Evolutionary conservation across 2,888 invertebrate species (phyloP).

Genomic region (Tachina fera): DNA sequence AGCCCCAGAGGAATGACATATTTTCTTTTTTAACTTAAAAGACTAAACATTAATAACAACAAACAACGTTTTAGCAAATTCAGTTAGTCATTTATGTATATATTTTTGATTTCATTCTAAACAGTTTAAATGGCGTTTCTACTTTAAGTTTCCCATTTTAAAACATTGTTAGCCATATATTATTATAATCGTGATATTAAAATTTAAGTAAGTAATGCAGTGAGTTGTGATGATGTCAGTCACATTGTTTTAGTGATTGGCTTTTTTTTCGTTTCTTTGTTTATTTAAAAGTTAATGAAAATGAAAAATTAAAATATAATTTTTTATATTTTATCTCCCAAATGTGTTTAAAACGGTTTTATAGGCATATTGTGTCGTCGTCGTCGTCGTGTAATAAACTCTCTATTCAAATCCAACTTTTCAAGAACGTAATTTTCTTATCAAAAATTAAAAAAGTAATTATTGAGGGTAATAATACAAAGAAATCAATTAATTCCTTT

Average conservation of each 20-base stretch:
- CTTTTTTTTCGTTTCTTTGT: conserved; percentile 22
- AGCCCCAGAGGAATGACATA: too few species aligned
- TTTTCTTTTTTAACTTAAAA: too few species aligned
- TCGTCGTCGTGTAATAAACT: not conserved
- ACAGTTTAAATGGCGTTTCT: not conserved
- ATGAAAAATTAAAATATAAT: conserved; percentile 8
- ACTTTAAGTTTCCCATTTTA: not conserved
- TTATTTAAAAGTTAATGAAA: conserved; percentile 1
- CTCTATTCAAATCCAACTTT: conserved; percentile 24
- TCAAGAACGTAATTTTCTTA: conserved; percentile 54
- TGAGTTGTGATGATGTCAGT: conserved; percentile 35
- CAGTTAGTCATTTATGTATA: too few species aligned
- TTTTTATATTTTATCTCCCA: conserved; percentile 1
- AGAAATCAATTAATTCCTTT: not conserved
- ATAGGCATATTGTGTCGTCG: conserved; percentile 35
- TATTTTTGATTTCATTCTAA: not conserved
- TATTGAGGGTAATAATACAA: conserved; percentile 18
- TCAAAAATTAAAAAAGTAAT: conserved; percentile 34
- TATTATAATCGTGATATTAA: conserved; percentile 28
- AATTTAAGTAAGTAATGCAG: not conserved
- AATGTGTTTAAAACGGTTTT: conserved; percentile 14
- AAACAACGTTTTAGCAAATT: not conserved
- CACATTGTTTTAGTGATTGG: conserved; percentile 29
- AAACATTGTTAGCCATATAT: not conserved
- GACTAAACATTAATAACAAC: too few species aligned